phyloP scores from a whole-genome alignment of 2,888 invertebrate species.

The Oegoconia quadripuncta region DNA sequence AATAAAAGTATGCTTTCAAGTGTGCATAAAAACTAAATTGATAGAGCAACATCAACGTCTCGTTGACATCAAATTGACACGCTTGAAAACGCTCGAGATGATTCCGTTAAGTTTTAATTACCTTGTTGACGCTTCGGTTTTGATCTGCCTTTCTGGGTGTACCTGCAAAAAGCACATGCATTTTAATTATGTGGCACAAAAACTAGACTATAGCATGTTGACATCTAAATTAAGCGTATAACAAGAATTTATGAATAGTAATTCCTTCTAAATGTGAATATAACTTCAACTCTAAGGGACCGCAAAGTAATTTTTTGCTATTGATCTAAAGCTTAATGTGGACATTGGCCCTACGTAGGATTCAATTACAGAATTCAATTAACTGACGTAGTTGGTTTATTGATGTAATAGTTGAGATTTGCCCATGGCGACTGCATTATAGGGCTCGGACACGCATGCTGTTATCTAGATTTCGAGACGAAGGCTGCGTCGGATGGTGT shows the following conservation, averaged over 20 bases:
- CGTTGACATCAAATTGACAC: constrained; percentile 30
- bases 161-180: constrained; percentile 40
- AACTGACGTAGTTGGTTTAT: constrained; percentile 45
- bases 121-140: constrained; percentile 40
- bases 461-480: constrained; percentile 45
- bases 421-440: constrained; percentile 40
- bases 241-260: too few relatives aligned
- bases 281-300: too few relatives aligned
- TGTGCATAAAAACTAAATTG: constrained; percentile 13
- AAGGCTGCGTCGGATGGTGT: constrained; percentile 33
- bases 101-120: constrained; percentile 44
- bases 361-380: constrained; percentile 47
- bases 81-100: constrained; percentile 25
- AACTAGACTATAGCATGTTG: background rate
- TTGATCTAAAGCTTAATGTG: too few relatives aligned
- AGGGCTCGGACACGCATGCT: constrained; percentile 48
- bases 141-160: constrained; percentile 30
- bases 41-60: constrained; percentile 16
- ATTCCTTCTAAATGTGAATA: too few relatives aligned
- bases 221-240: too few relatives aligned
- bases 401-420: constrained; percentile 49
- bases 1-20: constrained; percentile 6
- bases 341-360: constrained; percentile 21
- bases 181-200: background rate
- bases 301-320: too few relatives aligned